Base-by-base conservation (phyloP, 2,113 vertebrate genomes). In the Sander vitreus region DNA sequence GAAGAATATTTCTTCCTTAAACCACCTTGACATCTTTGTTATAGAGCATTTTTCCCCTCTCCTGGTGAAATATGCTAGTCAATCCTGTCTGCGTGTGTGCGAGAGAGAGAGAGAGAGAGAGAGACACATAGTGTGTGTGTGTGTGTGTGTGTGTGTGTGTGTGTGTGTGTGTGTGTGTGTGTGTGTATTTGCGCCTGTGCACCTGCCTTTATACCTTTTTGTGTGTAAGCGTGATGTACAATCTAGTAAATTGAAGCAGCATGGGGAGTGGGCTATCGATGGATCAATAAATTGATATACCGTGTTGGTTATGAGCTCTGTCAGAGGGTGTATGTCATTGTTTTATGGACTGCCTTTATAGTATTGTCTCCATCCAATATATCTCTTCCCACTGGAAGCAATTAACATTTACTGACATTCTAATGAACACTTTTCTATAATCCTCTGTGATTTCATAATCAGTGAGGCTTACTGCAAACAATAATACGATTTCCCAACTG, bases 361-460 rank as follows among this genome's bases (percentile, higher is more conserved):
- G 80, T 78, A 80, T 90, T 91, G 86, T 88, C 33, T 70, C 83
- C 76, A 58, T 78, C 53, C 67, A 78, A 87, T 85, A 87, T 68
- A 68, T 88, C 71, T 87, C 82, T 73, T 92, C 93, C 91, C 92
- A 86, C 88, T 67, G 92, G 93, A 91, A 89, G 89, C 92, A 93
- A 94, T 93, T 93, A 92, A 93, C 91, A 93, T 93, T 92, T 92
- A 84, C 81, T 91, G 90, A 86, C 90, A 92, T 92, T 92, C 80
- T 88, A 86, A 93, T 92, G 85, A 92, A 88, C 86, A 91, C 72
- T 88, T 91, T 87, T 83, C 80, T 80, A 85, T 90, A 90, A 89
- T 92, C 92, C 85, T 85, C 50, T 73, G 86, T 79, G 90, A 88
- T 90, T 93, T 92, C 65, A 62, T 86, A 89, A 92, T 91, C 89